A percentile compares a stretch with the other conserved stretches of the same genome.
These are phyloP conservation scores for Scaeva pyrastri DNA, from an alignment of 2,888 invertebrate species.

Conservation along the genomic window DNA sequence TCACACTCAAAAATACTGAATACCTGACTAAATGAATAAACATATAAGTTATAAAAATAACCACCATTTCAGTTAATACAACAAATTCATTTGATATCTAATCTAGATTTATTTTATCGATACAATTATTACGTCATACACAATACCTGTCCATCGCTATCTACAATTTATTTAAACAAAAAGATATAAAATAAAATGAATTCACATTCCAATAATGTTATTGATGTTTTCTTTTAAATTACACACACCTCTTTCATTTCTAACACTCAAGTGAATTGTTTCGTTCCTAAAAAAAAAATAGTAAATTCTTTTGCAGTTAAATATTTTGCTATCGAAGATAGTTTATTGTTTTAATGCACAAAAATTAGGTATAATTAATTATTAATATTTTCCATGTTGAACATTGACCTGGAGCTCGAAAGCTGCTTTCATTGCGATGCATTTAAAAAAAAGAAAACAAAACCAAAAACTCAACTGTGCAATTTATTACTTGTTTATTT, in stretches of 20 bases:
- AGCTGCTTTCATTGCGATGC: not conserved
- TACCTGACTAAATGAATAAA: slow-evolving; percentile 21
- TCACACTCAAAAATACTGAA: not conserved
- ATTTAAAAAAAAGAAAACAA: not conserved
- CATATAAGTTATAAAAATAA: not conserved
- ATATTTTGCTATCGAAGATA: not conserved
- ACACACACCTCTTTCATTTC: not conserved
- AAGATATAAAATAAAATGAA: not conserved
- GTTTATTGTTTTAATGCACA: not conserved
- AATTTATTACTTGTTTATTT: not conserved
- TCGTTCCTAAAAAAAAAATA: too few relatives aligned
- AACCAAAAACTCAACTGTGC: not conserved
- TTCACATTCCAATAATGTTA: not conserved
- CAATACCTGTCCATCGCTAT: not conserved
- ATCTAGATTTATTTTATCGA: slow-evolving; percentile 19
- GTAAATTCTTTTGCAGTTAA: too few relatives aligned
- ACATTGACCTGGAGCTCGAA: not conserved
- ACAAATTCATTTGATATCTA: slow-evolving; percentile 8
- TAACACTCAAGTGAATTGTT: not conserved
- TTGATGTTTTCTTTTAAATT: not conserved
- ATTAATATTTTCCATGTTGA: not conserved
- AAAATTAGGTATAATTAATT: too few relatives aligned
- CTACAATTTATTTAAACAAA: not conserved
- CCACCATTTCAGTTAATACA: slow-evolving; percentile 13
- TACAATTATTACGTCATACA: slow-evolving; percentile 10